Base-by-base conservation (phyloP, 2,113 vertebrate species). In the Hippocampus barbouri region DNA sequence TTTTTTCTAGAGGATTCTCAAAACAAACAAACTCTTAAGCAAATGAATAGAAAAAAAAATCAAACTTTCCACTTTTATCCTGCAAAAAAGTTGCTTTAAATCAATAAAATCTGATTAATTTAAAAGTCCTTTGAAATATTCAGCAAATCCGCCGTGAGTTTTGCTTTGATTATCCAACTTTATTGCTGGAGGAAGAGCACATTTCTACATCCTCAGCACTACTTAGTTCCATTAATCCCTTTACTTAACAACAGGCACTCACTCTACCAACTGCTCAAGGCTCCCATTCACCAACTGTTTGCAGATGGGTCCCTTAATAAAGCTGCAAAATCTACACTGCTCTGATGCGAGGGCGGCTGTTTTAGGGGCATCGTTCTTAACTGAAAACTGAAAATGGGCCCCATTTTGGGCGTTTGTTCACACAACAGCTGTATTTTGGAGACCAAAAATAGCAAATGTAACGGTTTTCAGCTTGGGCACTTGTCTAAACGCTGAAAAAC, bases 191-290 rank as follows among this genome's bases (percentile, higher is more conserved):
- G 79, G 82, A 87, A 57, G 69, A 79, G 64, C 64, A 47, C 41
- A 5, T 75, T 85, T 83, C 68, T 82, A 76, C 83, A 38, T 68
- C 47, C 59, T 84, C 85, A 87, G 82, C 87, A 84, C 23, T 79
- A 82, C 84, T 82, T 72, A 45, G 71, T 81, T 85, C 75, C 79
- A 82, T 86, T 85, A 82, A 86, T 81, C 45, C 60, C 69, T 79
- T 86, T 77, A 72, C 80, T 86, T 78, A 78, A 82, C 75, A 79
- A 76, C 81, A 76, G 63, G 27, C 68, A 70, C 69, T 75, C 43
- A 61, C 73, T 84, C 68, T 59, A 61, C 77, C 77, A 60, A 80
- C 69, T 49, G 81, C 77, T 85, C 56, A 70, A 77, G 81, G 83
- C 81, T 81, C 70, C 79, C 72, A 74, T 80, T 75, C 80, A 79